These are phyloP conservation scores for Trichonephila clavata DNA, from an alignment of 1,140 invertebrate genomes.

Conservation along the genomic window DNA sequence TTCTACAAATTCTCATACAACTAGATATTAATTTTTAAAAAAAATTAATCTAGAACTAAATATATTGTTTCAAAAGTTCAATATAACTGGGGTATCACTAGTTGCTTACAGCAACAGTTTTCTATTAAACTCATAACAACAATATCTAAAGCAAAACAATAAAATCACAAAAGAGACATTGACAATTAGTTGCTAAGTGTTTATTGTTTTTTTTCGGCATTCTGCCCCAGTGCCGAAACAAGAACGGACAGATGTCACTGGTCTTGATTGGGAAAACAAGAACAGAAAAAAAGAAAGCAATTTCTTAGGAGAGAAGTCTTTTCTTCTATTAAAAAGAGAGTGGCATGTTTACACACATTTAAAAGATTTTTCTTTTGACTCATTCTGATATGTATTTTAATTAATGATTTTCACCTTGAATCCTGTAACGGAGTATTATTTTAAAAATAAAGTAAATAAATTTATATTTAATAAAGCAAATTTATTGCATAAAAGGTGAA, in stretches of 20 bases:
- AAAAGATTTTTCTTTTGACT: not conserved
- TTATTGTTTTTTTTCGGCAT: not conserved
- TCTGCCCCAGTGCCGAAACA: not conserved
- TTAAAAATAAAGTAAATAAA: no score
- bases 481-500: no score
- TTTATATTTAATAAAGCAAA: no score
- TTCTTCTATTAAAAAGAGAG: not conserved
- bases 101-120: not conserved
- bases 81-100: not conserved
- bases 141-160: not conserved
- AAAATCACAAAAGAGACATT: not conserved
- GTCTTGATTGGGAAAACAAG: not conserved
- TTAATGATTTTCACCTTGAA: no score
- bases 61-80: no score
- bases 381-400: not conserved
- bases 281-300: not conserved
- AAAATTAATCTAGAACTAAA: no score
- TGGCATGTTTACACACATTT: not conserved
- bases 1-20: no score
- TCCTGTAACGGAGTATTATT: no score
- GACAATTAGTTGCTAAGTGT: slow-evolving; percentile 1
- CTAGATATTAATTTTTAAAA: no score
- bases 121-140: not conserved
- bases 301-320: not conserved
- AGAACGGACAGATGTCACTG: slow-evolving; percentile 5